A percentile compares a stretch with the other conserved stretches of the same genome.
These are phyloP conservation scores for Nomada goodeniana DNA, from an alignment of 2,888 invertebrate genomes.

Conservation along the genomic window DNA sequence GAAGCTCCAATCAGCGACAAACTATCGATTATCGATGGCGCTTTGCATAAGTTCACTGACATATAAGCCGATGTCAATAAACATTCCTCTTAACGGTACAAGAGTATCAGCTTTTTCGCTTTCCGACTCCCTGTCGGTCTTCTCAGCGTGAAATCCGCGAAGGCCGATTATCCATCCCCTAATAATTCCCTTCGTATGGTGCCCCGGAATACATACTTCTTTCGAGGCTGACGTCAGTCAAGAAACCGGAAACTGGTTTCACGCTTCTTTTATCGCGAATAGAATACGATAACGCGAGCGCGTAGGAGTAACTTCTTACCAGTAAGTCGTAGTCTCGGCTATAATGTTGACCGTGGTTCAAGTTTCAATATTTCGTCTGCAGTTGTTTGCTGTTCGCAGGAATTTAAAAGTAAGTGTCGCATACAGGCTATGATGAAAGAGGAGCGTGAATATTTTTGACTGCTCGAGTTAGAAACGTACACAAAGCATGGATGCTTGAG, in stretches of 20 bases:
- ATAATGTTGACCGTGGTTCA: conserved; percentile 34
- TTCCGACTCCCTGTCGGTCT: background rate
- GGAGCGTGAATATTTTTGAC: too few relatives aligned
- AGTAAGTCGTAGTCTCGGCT: conserved; percentile 9
- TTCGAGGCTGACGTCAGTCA: conserved; percentile 43
- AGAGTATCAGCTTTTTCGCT: background rate
- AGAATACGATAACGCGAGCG: conserved; percentile 47
- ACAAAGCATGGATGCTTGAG: background rate
- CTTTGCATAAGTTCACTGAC: conserved; percentile 69
- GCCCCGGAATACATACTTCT: conserved; percentile 3
- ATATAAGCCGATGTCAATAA: conserved; percentile 54
- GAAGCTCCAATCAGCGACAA: conserved; percentile 51
- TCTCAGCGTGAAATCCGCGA: background rate
- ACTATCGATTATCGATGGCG: conserved; percentile 70
- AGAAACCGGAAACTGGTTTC: conserved; percentile 61
- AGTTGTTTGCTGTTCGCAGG: conserved; percentile 12
- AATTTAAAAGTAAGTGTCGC: conserved; percentile 23
- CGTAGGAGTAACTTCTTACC: conserved; percentile 50
- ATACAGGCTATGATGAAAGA: conserved; percentile 2
- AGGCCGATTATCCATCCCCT: conserved; percentile 15
- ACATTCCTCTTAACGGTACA: conserved; percentile 26
- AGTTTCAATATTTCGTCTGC: conserved; percentile 12
- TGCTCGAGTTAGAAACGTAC: background rate
- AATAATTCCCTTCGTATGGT: conserved; percentile 1
- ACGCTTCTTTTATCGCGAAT: conserved; percentile 58